A percentile compares a stretch with the other conserved stretches of the same genome.
Conservation (phyloP, 2,888 invertebrate species). For the Torymus texanus region DNA sequence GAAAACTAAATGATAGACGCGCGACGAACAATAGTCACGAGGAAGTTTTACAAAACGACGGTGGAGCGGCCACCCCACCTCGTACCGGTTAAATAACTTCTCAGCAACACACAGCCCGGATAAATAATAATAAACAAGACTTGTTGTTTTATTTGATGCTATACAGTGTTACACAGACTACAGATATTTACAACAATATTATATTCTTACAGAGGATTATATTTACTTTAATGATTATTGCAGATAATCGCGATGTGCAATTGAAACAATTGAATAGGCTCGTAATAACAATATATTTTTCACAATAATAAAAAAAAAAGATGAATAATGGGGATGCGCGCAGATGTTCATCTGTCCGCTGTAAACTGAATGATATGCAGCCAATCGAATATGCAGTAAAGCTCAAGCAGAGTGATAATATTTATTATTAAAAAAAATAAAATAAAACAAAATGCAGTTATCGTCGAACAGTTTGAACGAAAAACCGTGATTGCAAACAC, state of each 20-base stretch:
- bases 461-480: slow-evolving; percentile 60
- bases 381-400: slow-evolving; percentile 66
- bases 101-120: slow-evolving; percentile 69
- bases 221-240: slow-evolving; percentile 74
- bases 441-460: slow-evolving; percentile 63
- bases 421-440: slow-evolving; percentile 66
- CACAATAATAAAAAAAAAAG: slow-evolving; percentile 60
- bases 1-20: slow-evolving; percentile 28
- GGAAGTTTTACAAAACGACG: slow-evolving; percentile 64
- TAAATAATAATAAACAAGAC: slow-evolving; percentile 64
- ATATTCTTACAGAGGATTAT: slow-evolving; percentile 76
- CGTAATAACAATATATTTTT: slow-evolving; percentile 71
- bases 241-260: slow-evolving; percentile 71
- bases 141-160: slow-evolving; percentile 76
- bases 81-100: slow-evolving; percentile 69
- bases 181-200: slow-evolving; percentile 76
- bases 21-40: slow-evolving; percentile 53
- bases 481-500: slow-evolving; percentile 72
- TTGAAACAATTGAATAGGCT: slow-evolving; percentile 67
- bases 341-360: slow-evolving; percentile 64
- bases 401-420: slow-evolving; percentile 73
- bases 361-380: slow-evolving; percentile 66
- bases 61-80: slow-evolving; percentile 75
- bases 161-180: slow-evolving; percentile 76
- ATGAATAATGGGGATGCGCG: slow-evolving; percentile 51